Evolutionary conservation across 2,888 invertebrate species (phyloP).

Genomic region (Eupsilia transversa): DNA sequence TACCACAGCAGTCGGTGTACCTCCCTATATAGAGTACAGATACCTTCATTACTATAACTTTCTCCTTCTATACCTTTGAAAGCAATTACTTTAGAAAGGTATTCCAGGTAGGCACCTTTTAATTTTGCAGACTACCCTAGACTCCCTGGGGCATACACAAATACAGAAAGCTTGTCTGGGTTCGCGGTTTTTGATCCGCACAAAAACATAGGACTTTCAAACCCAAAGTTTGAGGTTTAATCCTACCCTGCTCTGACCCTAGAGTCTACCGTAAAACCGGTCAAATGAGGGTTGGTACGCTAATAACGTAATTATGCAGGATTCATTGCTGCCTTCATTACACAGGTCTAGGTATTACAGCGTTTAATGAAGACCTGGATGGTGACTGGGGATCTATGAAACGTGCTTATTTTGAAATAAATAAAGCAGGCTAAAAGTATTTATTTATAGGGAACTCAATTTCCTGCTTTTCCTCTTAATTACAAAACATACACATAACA

Average conservation of each 20-base stretch:
- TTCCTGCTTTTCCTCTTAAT: not conserved
- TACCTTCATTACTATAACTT: not conserved
- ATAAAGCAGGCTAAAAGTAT: not conserved
- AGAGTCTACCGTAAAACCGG: slow-evolving; percentile 13
- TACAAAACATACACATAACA: too few species aligned
- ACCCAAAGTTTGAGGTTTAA: slow-evolving; percentile 6
- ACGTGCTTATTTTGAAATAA: not conserved
- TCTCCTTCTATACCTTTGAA: not conserved
- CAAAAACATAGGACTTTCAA: slow-evolving; percentile 15
- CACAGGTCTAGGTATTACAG: not conserved
- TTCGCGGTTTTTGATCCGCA: slow-evolving; percentile 1
- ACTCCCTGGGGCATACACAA: not conserved
- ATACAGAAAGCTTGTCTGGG: not conserved
- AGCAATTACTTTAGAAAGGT: slow-evolving; percentile 8
- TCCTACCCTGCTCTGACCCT: slow-evolving; percentile 2
- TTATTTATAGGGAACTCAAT: not conserved
- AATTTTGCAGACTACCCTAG: not conserved
- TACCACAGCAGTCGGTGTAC: too few species aligned
- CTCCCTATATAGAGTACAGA: not conserved
- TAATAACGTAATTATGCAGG: slow-evolving; percentile 28
- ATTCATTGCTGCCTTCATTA: slow-evolving; percentile 27
- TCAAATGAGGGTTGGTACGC: slow-evolving; percentile 1
- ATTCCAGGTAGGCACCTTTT: not conserved
- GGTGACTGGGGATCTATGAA: not conserved
- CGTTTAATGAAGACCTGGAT: slow-evolving; percentile 15